Evolutionary conservation across 2,113 vertebrate genomes (phyloP), one percentile per base, ranked within the genome.

Genomic region (Cottus gobio): DNA sequence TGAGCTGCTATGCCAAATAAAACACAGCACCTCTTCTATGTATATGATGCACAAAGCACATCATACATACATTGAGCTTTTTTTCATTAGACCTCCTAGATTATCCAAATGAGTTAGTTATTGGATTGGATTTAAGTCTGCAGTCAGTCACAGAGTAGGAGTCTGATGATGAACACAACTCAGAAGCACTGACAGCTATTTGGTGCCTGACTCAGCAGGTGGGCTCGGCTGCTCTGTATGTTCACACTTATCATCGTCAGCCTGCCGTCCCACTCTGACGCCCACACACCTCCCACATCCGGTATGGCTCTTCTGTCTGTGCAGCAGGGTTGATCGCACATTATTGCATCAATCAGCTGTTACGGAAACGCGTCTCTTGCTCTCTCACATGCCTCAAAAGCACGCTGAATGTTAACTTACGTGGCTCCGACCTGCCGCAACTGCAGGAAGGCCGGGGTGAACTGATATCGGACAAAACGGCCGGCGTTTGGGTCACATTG

Each of bases 351-450:
- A 73, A 7, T 66, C 7, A 36, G 66, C 22, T 75, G 24, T 28
- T 2, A 12, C 26, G 11, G 42, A 67, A 34, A 5, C 62, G 12
- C 2, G 15, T 50, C 65, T 34, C 28, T 50, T 48, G 46, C 30
- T 36, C 28, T 63, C 26, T 58, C 39, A 4, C 30, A 6, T 8
- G 30, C 30, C 54, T 20, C 2, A 48, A 48, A 67, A 2, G 58
- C 10, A 52, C 28, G 24, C 18, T 6, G 12, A 66, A 65, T 10
- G 26, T 24, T 7, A 34, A 65, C 62, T 65, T 95, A 99, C 98
- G 98, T 99, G 89, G 98, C 98, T 93, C 98, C 98, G 85, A 99
- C 97, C 93, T 98, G 97, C 69, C 97, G 96, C 85, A 99, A 93
- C 42, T 96, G 92, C 58, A 99, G 96, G 70, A 99, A 99, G 66